phyloP scores from a whole-genome alignment of 2,888 invertebrate genomes.

The Stictocephala bisonia region DNA sequence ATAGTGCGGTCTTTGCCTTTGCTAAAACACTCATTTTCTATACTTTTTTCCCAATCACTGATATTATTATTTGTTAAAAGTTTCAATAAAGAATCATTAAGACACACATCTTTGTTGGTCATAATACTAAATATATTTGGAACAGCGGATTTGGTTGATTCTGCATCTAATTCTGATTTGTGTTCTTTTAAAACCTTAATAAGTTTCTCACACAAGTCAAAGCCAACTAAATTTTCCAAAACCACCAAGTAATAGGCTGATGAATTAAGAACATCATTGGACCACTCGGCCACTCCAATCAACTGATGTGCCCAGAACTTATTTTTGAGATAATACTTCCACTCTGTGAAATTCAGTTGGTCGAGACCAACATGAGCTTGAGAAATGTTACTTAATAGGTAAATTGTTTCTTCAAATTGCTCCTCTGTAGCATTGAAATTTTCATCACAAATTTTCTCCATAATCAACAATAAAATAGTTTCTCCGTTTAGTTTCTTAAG shows the following conservation, averaged over 20 bases:
- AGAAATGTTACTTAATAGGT: constrained; percentile 51
- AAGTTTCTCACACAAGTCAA: not conserved
- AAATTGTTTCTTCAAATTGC: constrained; percentile 50
- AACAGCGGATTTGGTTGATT: not conserved
- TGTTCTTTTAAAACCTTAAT: constrained; percentile 45
- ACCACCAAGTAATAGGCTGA: not conserved
- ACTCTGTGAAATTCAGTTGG: constrained; percentile 52
- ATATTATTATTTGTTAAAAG: not conserved
- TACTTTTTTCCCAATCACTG: not conserved
- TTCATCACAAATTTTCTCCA: constrained; percentile 49
- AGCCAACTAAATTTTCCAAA: not conserved
- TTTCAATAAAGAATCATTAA: not conserved
- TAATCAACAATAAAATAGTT: constrained; percentile 52
- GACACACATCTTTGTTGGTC: not conserved
- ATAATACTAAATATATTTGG: not conserved
- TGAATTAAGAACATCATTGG: not conserved
- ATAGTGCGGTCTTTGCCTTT: not conserved
- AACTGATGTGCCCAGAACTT: constrained; percentile 51
- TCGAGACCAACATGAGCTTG: constrained; percentile 42
- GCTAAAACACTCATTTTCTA: not conserved
- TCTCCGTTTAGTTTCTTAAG: no score
- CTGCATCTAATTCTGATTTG: not conserved
- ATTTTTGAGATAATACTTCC: constrained; percentile 56
- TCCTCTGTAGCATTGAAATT: no score
- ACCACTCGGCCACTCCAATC: constrained; percentile 48